Evolutionary conservation across 2,797 vertebrate species (phyloP), one percentile per base, ranked within the genome.

Genomic region (Ispidina picta): DNA sequence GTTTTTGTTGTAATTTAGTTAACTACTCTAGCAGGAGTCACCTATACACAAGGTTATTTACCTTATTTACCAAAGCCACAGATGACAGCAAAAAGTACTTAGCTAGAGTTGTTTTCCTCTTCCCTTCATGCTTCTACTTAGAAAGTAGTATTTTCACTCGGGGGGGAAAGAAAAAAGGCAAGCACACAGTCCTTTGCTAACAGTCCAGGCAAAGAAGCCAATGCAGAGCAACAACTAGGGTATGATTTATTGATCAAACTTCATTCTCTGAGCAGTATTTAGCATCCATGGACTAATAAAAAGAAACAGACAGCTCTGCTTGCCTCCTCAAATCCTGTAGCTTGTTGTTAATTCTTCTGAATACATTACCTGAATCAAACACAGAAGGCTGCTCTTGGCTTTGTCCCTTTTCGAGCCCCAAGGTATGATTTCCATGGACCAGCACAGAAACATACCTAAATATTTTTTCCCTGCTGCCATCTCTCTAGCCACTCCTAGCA

Each of bases 341-440:
- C 58, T 88, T 82, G 81, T 73, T 90, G 85, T 83, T 96, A 94
- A 95, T 92, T 94, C 83, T 59, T 75, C 81, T 74, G 91, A 84
- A 90, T 95, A 87, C 58, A 76, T 93, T 95, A 94, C 92, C 93
- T 96, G 94, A 93, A 91, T 91, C 92, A 91, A 92, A 96, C 21
- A 2, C 39, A 69, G 22, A 77, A 77, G 52, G 51, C 83, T 64
- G 54, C 81, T 93, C 46, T 55, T 44, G 90, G 81, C 86, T 93
- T 92, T 90, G 72, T 90, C 93, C 86, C 41, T 48, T 83, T 82
- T 82, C 81, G 70, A 96, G 95, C 95, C 95, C 31, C 85, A 91
- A 96, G 96, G 90, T 94, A 92, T 77, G 91, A 94, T 94, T 96
- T 96, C 86, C 86, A 86, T 83, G 88, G 91, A 75, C 92, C 69